Conservation (phyloP, 1,140 invertebrate species). For the Drosophila albomicans region DNA sequence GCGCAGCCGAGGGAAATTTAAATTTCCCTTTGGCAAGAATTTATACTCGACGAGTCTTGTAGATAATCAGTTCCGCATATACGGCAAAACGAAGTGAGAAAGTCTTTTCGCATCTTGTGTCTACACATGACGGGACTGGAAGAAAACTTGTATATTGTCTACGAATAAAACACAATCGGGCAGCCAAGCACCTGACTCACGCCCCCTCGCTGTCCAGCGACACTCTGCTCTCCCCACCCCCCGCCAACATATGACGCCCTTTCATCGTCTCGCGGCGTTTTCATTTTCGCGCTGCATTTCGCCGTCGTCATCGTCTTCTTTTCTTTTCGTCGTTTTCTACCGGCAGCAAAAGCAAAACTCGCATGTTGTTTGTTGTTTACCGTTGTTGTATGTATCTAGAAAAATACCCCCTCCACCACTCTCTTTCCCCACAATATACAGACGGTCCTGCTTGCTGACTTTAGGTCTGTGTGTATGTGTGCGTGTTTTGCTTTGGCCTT, state of each 20-base stretch:
- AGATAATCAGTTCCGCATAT: no score
- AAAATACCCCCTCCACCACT: neutral
- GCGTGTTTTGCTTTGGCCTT: constrained; percentile 69
- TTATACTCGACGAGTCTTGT: no score
- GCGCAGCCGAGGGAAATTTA: no score
- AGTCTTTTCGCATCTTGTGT: no score
- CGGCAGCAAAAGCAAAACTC: constrained; percentile 40
- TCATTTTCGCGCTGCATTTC: constrained; percentile 55
- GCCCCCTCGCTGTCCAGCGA: constrained; percentile 31
- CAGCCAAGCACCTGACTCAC: constrained; percentile 37
- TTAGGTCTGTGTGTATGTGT: neutral
- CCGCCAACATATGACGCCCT: constrained; percentile 21
- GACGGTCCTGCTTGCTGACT: neutral
- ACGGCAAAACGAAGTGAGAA: no score
- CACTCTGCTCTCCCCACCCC: neutral
- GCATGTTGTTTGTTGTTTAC: constrained; percentile 48
- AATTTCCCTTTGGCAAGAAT: no score
- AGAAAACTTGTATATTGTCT: no score
- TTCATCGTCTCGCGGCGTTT: constrained; percentile 38
- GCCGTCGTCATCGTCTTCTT: constrained; percentile 27
- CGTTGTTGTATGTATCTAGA: constrained; percentile 20
- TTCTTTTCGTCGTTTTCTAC: constrained; percentile 45
- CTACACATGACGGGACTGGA: no score
- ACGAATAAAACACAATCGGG: no score
- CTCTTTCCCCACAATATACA: neutral